These are phyloP conservation scores for Pelobates cultripes DNA, from an alignment of 2,797 vertebrate species.

Conservation along the genomic window DNA sequence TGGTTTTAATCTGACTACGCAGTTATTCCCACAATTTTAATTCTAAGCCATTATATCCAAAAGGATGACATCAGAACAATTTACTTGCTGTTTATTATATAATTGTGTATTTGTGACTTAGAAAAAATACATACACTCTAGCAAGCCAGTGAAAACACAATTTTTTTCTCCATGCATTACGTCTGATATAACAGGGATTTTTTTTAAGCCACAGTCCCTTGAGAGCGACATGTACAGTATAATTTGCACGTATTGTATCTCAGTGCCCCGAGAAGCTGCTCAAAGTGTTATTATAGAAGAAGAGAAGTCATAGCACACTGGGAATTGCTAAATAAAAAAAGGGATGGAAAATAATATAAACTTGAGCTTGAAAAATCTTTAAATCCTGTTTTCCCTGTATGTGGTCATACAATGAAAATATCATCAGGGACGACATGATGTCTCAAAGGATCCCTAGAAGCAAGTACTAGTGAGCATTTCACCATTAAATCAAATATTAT, in stretches of 20 bases:
- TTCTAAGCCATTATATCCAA: too few species aligned
- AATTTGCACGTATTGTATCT: conserved; percentile 38
- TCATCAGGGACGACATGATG: background rate
- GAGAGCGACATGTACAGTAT: conserved; percentile 7
- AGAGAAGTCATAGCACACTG: background rate
- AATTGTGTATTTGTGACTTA: too few species aligned
- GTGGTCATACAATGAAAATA: background rate
- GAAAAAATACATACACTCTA: too few species aligned
- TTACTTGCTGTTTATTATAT: too few species aligned
- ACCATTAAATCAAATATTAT: too few species aligned
- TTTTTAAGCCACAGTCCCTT: conserved; percentile 6
- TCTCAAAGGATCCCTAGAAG: background rate
- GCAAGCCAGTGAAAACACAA: background rate
- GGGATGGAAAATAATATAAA: background rate
- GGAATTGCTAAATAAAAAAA: background rate
- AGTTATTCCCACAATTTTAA: too few species aligned
- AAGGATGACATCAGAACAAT: too few species aligned
- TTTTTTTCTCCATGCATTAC: background rate
- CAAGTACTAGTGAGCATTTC: background rate
- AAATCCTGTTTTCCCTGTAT: background rate
- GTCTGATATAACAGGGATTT: background rate
- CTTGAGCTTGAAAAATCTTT: background rate
- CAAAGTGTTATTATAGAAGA: conserved; percentile 19
- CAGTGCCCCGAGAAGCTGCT: conserved; percentile 10
- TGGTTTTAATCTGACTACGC: too few species aligned